Evolutionary conservation across 2,797 vertebrate species (phyloP), one percentile per base, ranked within the genome.

Genomic region (Macroramphosus scolopax): DNA sequence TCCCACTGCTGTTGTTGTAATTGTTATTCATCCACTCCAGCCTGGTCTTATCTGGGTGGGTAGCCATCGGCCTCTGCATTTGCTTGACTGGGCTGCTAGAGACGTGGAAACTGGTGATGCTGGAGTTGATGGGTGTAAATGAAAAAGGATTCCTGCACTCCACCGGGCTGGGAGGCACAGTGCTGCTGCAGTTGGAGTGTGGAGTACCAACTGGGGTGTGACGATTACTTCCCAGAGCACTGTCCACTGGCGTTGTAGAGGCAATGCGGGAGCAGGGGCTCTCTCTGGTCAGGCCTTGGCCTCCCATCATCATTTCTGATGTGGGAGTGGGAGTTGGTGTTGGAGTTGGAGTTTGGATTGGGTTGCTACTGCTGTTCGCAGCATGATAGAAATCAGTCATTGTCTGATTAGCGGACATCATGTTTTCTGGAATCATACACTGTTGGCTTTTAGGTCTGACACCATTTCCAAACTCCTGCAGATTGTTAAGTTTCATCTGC

Each of bases 31-130:
- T 97, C 96, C 96, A 98, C 63, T 98, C 96, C 1, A 98, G 90
- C 63, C 94, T 92, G 47, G 95, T 93, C 84, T 97, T 98, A 81
- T 98, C 95, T 0, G 97, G 95, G 67, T 98, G 96, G 5, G 97
- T 99, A 49, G 97, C 97, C 90, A 88, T 99, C 1, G 97, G 97
- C 70, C 97, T 91, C 80, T 98, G 97, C 97, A 99, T 98, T 0
- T 95, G 97, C 73, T 99, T 99, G 48, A 98, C 94, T 0, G 96
- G 96, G 59, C 97, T 98, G 63, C 92, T 94, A 0, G 95, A 97
- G 52, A 98, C 86, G 0, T 94, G 94, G 77, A 95, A 97, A 4
- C 92, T 92, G 39, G 94, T 93, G 49, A 87, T 81, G 40, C 91
- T 97, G 67, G 97, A 96, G 87, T 93, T 98, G 78, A 99, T 99